These are phyloP conservation scores for Notocelia uddmanniana DNA, from an alignment of 2,888 invertebrate species.

Conservation along the genomic window DNA sequence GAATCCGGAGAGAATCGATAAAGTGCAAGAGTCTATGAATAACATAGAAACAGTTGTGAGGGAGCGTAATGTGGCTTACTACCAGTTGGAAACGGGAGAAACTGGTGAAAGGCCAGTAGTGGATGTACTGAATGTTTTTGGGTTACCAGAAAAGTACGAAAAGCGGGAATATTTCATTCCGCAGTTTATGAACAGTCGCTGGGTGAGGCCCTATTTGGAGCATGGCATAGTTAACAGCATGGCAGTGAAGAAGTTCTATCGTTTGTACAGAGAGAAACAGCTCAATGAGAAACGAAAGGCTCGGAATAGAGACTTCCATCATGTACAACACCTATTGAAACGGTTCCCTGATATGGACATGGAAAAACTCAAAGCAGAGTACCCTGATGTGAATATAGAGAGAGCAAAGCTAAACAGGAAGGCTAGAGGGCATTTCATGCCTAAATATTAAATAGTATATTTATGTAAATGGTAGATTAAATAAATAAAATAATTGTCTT, in stretches of 20 bases:
- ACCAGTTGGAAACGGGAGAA: conserved; percentile 94
- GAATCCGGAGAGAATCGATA: conserved; percentile 96
- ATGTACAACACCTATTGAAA: conserved; percentile 89
- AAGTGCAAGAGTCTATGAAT: conserved; percentile 97
- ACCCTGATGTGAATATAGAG: conserved; percentile 91
- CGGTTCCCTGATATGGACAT: conserved; percentile 92
- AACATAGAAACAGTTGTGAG: conserved; percentile 96
- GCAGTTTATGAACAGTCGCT: conserved; percentile 87
- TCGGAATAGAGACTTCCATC: conserved; percentile 87
- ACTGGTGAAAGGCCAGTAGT: conserved; percentile 91
- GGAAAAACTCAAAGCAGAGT: conserved; percentile 89
- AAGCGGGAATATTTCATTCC: conserved; percentile 88
- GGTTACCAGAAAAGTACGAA: conserved; percentile 85
- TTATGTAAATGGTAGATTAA: conserved; percentile 44
- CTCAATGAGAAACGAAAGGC: conserved; percentile 85
- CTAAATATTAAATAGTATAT: conserved; percentile 66
- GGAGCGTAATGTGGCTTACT: conserved; percentile 96
- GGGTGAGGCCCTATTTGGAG: conserved; percentile 86
- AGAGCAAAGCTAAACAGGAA: conserved; percentile 85
- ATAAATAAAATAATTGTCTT: conserved; percentile 30
- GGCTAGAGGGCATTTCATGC: conserved; percentile 87
- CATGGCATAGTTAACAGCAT: conserved; percentile 81
- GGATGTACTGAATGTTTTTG: conserved; percentile 86
- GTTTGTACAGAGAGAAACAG: conserved; percentile 88
- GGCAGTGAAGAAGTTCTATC: conserved; percentile 86